A percentile compares a stretch with the other conserved stretches of the same genome.
These are phyloP conservation scores for Meloe dianella DNA, from an alignment of 2,888 invertebrate genomes.

Conservation along the genomic window DNA sequence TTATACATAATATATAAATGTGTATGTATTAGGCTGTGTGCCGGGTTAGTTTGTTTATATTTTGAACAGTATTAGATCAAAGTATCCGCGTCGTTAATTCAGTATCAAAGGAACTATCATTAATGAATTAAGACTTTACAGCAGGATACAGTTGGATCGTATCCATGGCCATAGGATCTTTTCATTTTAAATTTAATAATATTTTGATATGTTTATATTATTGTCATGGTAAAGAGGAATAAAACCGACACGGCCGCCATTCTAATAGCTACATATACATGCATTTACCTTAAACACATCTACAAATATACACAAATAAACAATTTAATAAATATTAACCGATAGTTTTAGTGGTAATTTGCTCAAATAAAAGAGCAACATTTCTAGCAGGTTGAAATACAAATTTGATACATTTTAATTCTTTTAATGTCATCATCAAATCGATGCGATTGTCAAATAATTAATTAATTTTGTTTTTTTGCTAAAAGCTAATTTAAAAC, in stretches of 20 bases:
- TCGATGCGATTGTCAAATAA: neutral
- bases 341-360: too few relatives aligned
- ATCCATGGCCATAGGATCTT: constrained; percentile 44
- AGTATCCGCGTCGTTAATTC: constrained; percentile 57
- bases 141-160: constrained; percentile 59
- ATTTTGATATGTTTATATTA: constrained; percentile 55
- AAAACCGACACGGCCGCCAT: constrained; percentile 17
- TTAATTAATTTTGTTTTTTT: neutral
- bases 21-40: constrained; percentile 45
- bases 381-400: neutral
- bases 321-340: too few relatives aligned
- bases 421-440: neutral
- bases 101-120: constrained; percentile 60
- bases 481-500: neutral
- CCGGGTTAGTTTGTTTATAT: constrained; percentile 55
- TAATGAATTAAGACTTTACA: constrained; percentile 59
- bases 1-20: constrained; percentile 24
- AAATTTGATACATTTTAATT: neutral
- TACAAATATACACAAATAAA: too few relatives aligned
- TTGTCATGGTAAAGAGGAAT: constrained; percentile 22
- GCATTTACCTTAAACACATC: neutral
- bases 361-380: neutral
- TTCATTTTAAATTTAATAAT: constrained; percentile 56
- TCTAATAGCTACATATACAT: constrained; percentile 27
- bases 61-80: constrained; percentile 55